Percentiles rank a stretch among this genome's conserved stretches.
Evolutionary conservation across 2,888 invertebrate genomes (phyloP).

Genomic region (Aphodius granarius): DNA sequence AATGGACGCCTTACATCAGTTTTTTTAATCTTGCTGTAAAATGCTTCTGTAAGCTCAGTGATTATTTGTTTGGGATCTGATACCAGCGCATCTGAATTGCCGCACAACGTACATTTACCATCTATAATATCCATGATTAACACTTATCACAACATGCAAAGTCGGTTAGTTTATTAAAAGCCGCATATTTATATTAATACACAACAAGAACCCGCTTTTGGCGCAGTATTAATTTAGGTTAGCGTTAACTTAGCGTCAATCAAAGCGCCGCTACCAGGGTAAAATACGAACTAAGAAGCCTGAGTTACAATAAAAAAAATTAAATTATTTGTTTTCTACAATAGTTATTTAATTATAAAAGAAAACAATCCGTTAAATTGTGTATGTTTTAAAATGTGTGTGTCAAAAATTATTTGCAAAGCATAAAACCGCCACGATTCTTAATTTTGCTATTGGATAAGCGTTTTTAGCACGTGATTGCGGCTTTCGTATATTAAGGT

Average conservation of each 20-base stretch:
- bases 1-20: not conserved
- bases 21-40: not conserved
- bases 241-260: no score
- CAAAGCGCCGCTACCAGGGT: no score
- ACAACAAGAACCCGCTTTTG: not conserved
- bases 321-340: no score
- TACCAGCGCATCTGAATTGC: slow-evolving; percentile 5
- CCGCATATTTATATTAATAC: not conserved
- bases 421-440: no score
- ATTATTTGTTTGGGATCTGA: not conserved
- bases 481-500: not conserved
- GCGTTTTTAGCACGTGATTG: not conserved
- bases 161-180: not conserved
- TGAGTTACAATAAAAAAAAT: no score
- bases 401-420: no score
- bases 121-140: slow-evolving; percentile 17
- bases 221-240: not conserved
- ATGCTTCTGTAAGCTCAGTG: not conserved
- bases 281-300: no score
- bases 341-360: no score
- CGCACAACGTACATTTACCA: slow-evolving; percentile 20
- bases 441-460: no score
- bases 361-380: no score
- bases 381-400: no score
- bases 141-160: not conserved